Conservation (phyloP, 2,888 invertebrate species). For the Xylota segnis region DNA sequence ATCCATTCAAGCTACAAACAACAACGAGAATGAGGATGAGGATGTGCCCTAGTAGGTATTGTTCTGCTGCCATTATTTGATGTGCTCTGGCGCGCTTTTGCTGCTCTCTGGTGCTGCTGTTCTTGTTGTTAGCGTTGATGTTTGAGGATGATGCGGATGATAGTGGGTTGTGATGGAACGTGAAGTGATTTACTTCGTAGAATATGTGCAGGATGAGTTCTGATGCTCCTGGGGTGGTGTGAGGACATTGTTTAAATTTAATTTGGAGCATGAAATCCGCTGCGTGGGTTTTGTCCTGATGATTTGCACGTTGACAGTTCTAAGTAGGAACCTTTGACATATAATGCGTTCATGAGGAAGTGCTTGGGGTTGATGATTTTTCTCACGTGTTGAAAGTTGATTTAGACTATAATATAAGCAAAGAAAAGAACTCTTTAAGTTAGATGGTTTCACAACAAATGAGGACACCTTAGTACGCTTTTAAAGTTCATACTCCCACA, state of each 20-base stretch:
- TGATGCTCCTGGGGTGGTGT: conserved; percentile 30
- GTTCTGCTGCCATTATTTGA: conserved; percentile 66
- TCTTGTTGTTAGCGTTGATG: conserved; percentile 50
- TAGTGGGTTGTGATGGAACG: conserved; percentile 50
- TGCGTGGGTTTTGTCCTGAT: conserved; percentile 48
- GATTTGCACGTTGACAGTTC: conserved; percentile 34
- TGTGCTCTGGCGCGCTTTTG: conserved; percentile 60
- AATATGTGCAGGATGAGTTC: conserved; percentile 26
- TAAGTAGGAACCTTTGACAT: not conserved
- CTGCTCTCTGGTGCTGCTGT: conserved; percentile 19
- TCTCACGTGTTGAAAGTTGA: too few relatives aligned
- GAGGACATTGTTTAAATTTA: conserved; percentile 61
- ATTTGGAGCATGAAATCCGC: conserved; percentile 67
- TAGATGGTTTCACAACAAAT: not conserved
- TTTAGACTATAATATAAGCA: too few relatives aligned
- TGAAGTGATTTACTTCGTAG: conserved; percentile 56
- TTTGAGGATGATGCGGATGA: conserved; percentile 60
- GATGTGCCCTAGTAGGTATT: conserved; percentile 53
- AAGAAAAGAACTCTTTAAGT: too few relatives aligned
- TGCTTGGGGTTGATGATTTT: not conserved
- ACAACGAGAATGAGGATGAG: conserved; percentile 43
- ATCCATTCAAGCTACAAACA: conserved; percentile 65
- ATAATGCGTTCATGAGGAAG: not conserved
- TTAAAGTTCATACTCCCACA: too few relatives aligned
- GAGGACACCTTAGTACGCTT: too few relatives aligned